A percentile compares a stretch with the other conserved stretches of the same genome.
Conservation (phyloP, 2,797 vertebrate species). For the Argentina silus region DNA sequence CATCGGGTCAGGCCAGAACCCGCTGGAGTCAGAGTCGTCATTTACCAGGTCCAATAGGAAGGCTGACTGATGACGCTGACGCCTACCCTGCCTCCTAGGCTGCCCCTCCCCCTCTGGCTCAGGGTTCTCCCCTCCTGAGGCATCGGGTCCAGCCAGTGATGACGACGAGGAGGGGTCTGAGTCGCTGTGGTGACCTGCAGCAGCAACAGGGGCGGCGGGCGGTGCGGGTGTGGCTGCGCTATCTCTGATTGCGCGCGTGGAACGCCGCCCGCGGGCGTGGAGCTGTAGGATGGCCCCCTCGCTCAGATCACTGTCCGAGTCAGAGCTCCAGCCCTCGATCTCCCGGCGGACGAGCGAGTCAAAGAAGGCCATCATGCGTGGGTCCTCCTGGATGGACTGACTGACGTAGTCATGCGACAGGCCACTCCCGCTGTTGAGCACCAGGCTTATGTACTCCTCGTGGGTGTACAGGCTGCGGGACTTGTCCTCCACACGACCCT, state of each 20-base stretch:
- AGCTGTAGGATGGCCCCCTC: constrained; percentile 97
- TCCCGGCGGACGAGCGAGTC: constrained; percentile 95
- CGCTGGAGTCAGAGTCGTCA: constrained; percentile 96
- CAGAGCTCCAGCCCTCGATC: constrained; percentile 98
- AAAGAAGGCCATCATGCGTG: constrained; percentile 99
- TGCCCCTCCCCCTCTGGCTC: constrained; percentile 74
- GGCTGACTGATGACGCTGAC: constrained; percentile 80
- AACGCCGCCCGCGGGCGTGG: constrained; percentile 78
- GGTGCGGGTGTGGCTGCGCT: background rate
- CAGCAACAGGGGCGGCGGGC: background rate
- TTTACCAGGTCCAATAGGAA: constrained; percentile 89
- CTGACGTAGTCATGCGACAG: constrained; percentile 97
- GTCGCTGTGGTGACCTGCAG: constrained; percentile 77
- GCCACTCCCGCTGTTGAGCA: constrained; percentile 95
- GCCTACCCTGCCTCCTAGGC: constrained; percentile 70
- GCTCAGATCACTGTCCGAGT: constrained; percentile 93
- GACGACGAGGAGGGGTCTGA: constrained; percentile 89
- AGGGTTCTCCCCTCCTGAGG: constrained; percentile 58
- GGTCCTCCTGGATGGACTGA: constrained; percentile 97
- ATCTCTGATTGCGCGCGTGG: constrained; percentile 43
- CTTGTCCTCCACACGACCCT: constrained; percentile 92
- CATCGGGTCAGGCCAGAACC: constrained; percentile 91
- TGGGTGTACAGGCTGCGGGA: constrained; percentile 96
- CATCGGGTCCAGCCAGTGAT: constrained; percentile 79
- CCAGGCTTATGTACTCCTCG: constrained; percentile 97